Conservation (phyloP, 92 coral and sea anemone species). For the Nematostella vectensis region DNA sequence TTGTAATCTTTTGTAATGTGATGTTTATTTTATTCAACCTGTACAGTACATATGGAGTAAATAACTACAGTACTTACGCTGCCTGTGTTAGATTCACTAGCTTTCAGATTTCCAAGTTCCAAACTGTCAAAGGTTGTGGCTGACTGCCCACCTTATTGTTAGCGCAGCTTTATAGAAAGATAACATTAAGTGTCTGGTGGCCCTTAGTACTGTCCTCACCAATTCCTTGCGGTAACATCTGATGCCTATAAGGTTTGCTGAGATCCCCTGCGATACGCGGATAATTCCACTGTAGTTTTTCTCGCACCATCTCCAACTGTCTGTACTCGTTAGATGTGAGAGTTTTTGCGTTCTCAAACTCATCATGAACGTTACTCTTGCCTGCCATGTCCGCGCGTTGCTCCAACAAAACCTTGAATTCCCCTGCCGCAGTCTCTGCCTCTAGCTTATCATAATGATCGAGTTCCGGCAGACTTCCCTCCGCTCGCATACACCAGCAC, state of each 20-base stretch:
- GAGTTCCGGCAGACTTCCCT: slow-evolving; percentile 25
- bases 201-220: too few species aligned
- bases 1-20: too few species aligned
- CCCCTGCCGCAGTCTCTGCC: slow-evolving; percentile 36
- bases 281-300: slow-evolving; percentile 13
- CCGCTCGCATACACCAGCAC: slow-evolving; percentile 36
- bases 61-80: too few species aligned
- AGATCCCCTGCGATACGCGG: slow-evolving; percentile 43
- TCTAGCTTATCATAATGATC: slow-evolving; percentile 34
- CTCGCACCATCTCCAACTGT: slow-evolving; percentile 1
- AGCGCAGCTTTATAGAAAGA: too few species aligned
- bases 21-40: too few species aligned
- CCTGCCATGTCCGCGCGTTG: slow-evolving; percentile 28
- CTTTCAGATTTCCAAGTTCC: too few species aligned
- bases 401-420: slow-evolving; percentile 16
- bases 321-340: neutral
- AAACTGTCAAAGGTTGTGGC: too few species aligned
- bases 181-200: too few species aligned
- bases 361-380: slow-evolving; percentile 6
- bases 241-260: slow-evolving; percentile 34
- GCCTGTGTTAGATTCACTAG: too few species aligned
- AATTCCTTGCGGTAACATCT: too few species aligned
- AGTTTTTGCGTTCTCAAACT: slow-evolving; percentile 1
- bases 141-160: too few species aligned
- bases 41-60: too few species aligned